These are phyloP conservation scores for Nothocercus nigrocapillus DNA, from an alignment of 2,113 vertebrate genomes.

Conservation along the genomic window DNA sequence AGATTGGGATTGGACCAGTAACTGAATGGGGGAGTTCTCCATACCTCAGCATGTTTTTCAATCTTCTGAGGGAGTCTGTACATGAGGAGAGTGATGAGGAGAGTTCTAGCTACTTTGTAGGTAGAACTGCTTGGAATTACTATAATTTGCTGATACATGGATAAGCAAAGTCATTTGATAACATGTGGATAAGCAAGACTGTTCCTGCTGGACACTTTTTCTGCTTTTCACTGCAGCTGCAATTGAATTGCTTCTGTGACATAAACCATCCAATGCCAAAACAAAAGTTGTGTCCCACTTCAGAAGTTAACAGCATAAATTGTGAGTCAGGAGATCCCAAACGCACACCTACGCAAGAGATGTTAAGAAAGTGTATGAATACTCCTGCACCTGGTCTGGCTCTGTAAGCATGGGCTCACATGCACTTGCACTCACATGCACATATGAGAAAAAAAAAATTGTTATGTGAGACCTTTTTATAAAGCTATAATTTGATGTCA, in stretches of 20 bases:
- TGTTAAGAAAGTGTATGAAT: not conserved
- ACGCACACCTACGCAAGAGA: not conserved
- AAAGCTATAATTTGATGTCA: not conserved
- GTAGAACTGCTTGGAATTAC: not conserved
- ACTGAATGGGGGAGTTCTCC: not conserved
- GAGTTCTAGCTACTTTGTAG: not conserved
- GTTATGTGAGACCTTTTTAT: not conserved
- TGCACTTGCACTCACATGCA: not conserved
- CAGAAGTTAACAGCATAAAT: not conserved
- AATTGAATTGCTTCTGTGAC: not conserved
- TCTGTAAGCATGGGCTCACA: not conserved
- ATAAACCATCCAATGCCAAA: not conserved
- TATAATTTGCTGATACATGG: fast-evolving
- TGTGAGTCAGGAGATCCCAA: not conserved
- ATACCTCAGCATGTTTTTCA: not conserved
- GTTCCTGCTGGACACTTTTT: not conserved
- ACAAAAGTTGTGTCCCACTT: not conserved
- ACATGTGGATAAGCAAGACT: not conserved
- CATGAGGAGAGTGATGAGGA: not conserved
- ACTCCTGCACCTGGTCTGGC: not conserved
- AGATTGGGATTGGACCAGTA: not conserved
- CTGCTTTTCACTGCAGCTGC: fast-evolving
- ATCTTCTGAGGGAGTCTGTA: not conserved
- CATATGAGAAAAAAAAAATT: not conserved
- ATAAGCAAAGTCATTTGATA: not conserved